phyloP scores from a whole-genome alignment of 2,797 vertebrate genomes.

The Paramormyrops hopkinsi region DNA sequence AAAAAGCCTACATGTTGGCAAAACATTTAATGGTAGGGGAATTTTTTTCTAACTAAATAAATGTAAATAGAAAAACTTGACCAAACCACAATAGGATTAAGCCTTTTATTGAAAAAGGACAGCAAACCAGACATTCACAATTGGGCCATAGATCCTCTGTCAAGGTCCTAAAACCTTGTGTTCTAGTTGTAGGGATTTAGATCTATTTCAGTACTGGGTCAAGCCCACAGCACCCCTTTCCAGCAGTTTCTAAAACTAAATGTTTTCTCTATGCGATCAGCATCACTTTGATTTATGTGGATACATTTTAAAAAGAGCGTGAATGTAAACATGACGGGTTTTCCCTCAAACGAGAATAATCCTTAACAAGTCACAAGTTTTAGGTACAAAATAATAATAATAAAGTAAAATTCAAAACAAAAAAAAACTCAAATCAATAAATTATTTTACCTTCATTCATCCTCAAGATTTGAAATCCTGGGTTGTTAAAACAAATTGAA shows the following conservation, averaged over 20 bases:
- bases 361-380: neutral
- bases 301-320: neutral
- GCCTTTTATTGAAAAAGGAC: neutral
- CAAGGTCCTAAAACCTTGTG: neutral
- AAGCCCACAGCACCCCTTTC: constrained; percentile 1
- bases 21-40: neutral
- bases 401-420: neutral
- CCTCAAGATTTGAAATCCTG: neutral
- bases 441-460: neutral
- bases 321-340: neutral
- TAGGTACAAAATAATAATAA: neutral
- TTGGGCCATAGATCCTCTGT: neutral
- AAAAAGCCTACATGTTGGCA: neutral
- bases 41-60: neutral
- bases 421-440: neutral
- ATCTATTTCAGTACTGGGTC: constrained; percentile 7
- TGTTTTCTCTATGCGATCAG: neutral
- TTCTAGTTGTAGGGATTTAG: neutral
- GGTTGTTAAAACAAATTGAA: neutral
- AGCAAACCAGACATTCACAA: neutral
- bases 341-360: neutral
- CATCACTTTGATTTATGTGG: neutral
- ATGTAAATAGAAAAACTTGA: neutral
- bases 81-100: neutral
- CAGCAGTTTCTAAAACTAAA: neutral